Percentiles rank a stretch among this genome's conserved stretches.
phyloP scores from a whole-genome alignment of 2,113 vertebrate genomes.

The Salvelinus fontinalis region DNA sequence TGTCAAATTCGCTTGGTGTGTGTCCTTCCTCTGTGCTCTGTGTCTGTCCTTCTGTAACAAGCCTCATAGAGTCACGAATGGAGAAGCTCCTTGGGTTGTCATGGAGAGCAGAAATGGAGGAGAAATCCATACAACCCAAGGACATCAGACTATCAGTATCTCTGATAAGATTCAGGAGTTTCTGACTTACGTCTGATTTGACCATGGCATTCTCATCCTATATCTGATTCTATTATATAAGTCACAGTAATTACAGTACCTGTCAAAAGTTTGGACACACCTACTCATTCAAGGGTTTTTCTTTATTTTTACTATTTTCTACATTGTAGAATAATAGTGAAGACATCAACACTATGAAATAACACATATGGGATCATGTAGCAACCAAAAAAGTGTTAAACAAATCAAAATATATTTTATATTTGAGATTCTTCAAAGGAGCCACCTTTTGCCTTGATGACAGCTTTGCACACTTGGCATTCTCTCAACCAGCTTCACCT shows the following conservation, averaged over 20 bases:
- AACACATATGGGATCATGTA: too few species aligned
- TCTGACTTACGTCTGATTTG: neutral
- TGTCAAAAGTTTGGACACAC: too few species aligned
- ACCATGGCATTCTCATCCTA: neutral
- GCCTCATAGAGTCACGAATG: neutral
- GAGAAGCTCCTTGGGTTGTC: neutral
- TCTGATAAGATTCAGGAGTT: neutral
- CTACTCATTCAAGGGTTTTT: too few species aligned
- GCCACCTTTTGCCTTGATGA: too few species aligned
- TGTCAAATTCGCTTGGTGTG: constrained; percentile 18
- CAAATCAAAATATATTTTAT: too few species aligned
- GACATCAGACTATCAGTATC: neutral
- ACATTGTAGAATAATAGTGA: too few species aligned
- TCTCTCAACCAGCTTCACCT: too few species aligned
- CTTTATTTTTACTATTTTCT: too few species aligned
- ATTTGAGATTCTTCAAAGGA: too few species aligned
- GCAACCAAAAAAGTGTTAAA: too few species aligned
- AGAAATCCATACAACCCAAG: neutral
- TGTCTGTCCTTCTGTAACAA: neutral
- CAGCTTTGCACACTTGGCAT: too few species aligned
- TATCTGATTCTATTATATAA: neutral
- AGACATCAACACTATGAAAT: too few species aligned
- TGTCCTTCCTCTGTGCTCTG: constrained; percentile 13
- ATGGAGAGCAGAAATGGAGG: neutral
- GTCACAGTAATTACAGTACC: neutral